Evolutionary conservation across 1,140 invertebrate genomes (phyloP).

Genomic region (Eupristina koningsbergeri): DNA sequence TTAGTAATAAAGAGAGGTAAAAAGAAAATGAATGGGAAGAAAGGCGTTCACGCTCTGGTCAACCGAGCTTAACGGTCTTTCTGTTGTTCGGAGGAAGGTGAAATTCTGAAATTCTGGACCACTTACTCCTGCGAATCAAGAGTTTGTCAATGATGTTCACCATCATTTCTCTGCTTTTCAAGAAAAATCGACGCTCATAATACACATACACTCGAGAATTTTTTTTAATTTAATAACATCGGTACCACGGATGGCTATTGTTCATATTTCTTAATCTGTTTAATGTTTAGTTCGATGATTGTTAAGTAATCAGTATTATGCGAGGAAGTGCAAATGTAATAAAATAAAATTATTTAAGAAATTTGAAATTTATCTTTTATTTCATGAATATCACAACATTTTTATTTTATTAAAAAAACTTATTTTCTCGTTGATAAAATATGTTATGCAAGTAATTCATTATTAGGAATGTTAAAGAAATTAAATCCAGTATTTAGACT

Average conservation of each 20-base stretch:
- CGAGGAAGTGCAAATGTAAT: not conserved
- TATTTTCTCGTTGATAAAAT: not conserved
- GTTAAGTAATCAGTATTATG: not conserved
- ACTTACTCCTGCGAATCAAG: constrained; percentile 1
- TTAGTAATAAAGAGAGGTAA: constrained; percentile 18
- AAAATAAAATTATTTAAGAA: not conserved
- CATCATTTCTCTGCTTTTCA: not conserved
- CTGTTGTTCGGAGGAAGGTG: constrained; percentile 7
- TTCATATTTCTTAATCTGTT: not conserved
- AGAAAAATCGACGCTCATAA: not conserved
- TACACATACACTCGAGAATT: not conserved
- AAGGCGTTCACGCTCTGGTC: constrained; percentile 7
- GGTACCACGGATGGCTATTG: not conserved
- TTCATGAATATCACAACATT: not conserved
- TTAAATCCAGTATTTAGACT: too few relatives aligned
- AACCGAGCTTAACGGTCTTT: constrained; percentile 5
- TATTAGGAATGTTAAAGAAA: not conserved
- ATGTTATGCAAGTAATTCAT: not conserved
- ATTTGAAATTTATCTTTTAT: not conserved
- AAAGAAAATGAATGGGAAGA: constrained; percentile 25
- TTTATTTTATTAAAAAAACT: not conserved
- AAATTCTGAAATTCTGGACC: constrained; percentile 30
- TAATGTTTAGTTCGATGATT: not conserved
- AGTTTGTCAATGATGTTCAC: not conserved
- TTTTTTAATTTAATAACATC: not conserved